Percentiles rank a stretch among this genome's conserved stretches.
These are phyloP conservation scores for Dipodomys merriami DNA, from an alignment of 2,113 vertebrate species.

Conservation along the genomic window DNA sequence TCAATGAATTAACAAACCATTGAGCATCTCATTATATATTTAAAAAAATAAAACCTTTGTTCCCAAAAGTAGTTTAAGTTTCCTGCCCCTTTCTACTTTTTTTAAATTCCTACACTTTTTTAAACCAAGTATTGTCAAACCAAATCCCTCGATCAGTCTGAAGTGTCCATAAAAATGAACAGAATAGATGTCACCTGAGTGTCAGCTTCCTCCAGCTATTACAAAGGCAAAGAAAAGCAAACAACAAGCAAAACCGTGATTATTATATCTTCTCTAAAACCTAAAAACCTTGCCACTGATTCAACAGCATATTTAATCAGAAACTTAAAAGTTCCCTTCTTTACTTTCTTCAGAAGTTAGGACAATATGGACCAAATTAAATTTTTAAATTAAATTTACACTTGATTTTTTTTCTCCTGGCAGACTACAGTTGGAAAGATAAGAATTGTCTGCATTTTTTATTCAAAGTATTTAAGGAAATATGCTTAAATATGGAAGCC, in stretches of 20 bases:
- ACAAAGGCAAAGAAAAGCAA: background rate
- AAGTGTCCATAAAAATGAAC: background rate
- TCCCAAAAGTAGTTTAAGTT: background rate
- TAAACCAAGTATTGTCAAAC: too few species aligned
- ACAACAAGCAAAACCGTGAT: background rate
- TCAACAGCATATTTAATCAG: accelerated
- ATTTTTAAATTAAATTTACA: background rate
- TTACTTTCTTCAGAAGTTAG: background rate
- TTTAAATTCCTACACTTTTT: background rate
- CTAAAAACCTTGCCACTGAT: background rate
- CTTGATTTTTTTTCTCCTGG: slow-evolving; percentile 32
- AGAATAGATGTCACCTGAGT: background rate
- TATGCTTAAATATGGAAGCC: slow-evolving; percentile 57
- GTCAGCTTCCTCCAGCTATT: background rate
- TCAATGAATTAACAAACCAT: background rate
- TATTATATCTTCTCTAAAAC: background rate
- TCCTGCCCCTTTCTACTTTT: background rate
- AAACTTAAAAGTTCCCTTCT: background rate
- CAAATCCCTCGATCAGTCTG: background rate
- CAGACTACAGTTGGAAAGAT: slow-evolving; percentile 10
- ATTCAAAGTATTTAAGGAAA: slow-evolving; percentile 69
- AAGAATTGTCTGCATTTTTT: slow-evolving; percentile 58
- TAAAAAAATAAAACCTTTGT: background rate
- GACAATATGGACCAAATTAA: background rate
- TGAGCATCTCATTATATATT: background rate